phyloP scores from a whole-genome alignment of 2,888 invertebrate species.

The Serrognathus titanus region DNA sequence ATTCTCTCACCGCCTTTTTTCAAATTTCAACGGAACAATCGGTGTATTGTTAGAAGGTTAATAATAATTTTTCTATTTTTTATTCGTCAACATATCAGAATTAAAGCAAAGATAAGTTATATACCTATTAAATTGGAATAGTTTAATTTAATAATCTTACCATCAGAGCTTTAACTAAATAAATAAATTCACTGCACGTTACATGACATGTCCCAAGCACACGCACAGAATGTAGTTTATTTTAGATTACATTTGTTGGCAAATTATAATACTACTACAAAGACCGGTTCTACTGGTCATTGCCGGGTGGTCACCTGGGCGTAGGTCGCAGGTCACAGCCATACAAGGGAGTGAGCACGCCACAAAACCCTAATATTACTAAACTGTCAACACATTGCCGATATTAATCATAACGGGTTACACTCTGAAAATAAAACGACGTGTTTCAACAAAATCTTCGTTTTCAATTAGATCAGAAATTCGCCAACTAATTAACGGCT shows the following conservation, averaged over 20 bases:
- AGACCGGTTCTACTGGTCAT: slow-evolving; percentile 36
- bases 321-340: slow-evolving; percentile 35
- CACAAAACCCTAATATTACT: slow-evolving; percentile 50
- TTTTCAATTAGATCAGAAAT: neutral
- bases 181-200: neutral
- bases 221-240: slow-evolving; percentile 15
- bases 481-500: too few relatives aligned
- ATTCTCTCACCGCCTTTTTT: too few relatives aligned
- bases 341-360: slow-evolving; percentile 50
- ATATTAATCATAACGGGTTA: slow-evolving; percentile 48
- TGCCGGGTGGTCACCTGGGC: slow-evolving; percentile 39
- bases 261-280: slow-evolving; percentile 37
- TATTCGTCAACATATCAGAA: too few relatives aligned
- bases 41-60: too few relatives aligned
- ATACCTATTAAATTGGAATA: too few relatives aligned
- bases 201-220: slow-evolving; percentile 2
- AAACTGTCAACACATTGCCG: slow-evolving; percentile 50
- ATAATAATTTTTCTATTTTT: too few relatives aligned
- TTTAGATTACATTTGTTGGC: slow-evolving; percentile 41
- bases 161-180: neutral
- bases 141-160: too few relatives aligned
- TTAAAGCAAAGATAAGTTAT: too few relatives aligned
- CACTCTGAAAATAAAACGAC: neutral
- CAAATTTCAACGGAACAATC: too few relatives aligned
- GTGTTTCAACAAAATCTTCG: neutral